Conservation (phyloP, 1,140 invertebrate genomes). For the Spodoptera frugiperda region DNA sequence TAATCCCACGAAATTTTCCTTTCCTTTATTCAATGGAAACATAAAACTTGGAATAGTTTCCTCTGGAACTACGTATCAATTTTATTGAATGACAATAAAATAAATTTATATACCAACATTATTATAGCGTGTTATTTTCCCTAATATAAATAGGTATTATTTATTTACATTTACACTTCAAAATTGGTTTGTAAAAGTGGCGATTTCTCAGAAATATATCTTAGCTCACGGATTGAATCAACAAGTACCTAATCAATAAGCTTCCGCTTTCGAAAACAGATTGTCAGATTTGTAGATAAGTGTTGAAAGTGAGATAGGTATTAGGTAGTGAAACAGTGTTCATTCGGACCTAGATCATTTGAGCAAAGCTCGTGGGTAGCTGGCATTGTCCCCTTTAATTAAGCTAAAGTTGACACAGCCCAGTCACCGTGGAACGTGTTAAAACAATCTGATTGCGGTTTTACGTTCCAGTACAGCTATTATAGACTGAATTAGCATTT, state of each 20-base stretch:
- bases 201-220: conserved; percentile 2
- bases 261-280: conserved; percentile 10
- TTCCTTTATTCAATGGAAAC: conserved; percentile 14
- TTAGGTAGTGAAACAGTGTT: background rate
- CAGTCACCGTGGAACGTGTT: conserved; percentile 18
- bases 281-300: conserved; percentile 18
- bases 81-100: background rate
- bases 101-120: background rate
- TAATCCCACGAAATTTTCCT: conserved; percentile 33
- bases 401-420: conserved; percentile 32
- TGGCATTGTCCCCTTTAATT: conserved; percentile 18
- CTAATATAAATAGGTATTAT: background rate
- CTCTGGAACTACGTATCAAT: background rate
- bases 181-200: background rate
- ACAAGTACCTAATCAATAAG: conserved; percentile 4
- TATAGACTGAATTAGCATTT: background rate
- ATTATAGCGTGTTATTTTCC: background rate
- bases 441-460: conserved; percentile 39
- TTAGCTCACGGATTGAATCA: conserved; percentile 7
- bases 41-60: conserved; percentile 21
- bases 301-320: background rate
- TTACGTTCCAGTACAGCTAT: conserved; percentile 16
- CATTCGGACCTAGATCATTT: background rate
- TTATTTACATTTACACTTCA: background rate
- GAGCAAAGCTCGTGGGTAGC: background rate